A percentile compares a stretch with the other conserved stretches of the same genome.
Evolutionary conservation across 2,888 invertebrate genomes (phyloP).

Genomic region (Acrobasis suavella): DNA sequence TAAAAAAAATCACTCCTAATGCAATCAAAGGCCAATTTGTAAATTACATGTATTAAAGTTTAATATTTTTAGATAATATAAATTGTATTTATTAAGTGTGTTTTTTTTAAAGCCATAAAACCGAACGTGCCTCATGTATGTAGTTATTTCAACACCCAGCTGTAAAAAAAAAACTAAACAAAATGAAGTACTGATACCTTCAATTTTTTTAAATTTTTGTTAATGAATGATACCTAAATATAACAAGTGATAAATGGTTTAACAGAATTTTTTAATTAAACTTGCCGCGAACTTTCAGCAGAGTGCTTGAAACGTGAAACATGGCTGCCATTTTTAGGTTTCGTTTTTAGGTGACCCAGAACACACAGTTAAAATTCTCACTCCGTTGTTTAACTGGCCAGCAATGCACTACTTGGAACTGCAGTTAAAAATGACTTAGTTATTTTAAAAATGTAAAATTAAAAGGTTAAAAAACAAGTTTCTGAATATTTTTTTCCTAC

Average conservation of each 20-base stretch:
- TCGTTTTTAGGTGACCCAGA: constrained; percentile 15
- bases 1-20: no score
- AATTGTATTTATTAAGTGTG: no score
- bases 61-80: no score
- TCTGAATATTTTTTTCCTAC: no score
- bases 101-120: no score
- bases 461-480: not conserved
- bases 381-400: constrained; percentile 7
- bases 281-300: constrained; percentile 7
- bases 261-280: constrained; percentile 17
- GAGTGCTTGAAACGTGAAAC: constrained; percentile 9
- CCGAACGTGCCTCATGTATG: no score
- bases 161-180: no score
- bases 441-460: not conserved
- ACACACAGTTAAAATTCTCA: constrained; percentile 7
- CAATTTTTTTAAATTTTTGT: no score
- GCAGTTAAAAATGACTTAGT: not conserved
- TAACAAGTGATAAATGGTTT: not conserved
- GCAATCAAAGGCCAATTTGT: no score
- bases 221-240: not conserved
- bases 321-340: not conserved
- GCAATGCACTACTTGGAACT: constrained; percentile 5
- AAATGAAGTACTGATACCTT: no score
- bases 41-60: no score
- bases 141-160: no score